These are phyloP conservation scores for Amitus sp. DNA, from an alignment of 2,888 invertebrate genomes.

Conservation along the genomic window DNA sequence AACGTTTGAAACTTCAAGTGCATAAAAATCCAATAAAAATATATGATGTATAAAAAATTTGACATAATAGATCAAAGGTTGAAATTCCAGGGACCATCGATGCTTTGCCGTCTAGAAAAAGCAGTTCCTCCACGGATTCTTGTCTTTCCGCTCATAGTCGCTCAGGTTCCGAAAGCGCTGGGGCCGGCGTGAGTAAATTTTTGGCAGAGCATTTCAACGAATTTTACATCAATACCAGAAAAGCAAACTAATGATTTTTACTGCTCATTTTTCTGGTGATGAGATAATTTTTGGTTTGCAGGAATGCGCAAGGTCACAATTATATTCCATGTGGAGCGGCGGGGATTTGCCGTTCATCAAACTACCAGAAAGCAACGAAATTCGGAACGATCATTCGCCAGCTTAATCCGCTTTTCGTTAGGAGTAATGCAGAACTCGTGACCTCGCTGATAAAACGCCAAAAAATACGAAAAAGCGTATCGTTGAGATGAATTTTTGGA, in stretches of 20 bases:
- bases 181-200: slow-evolving; percentile 62
- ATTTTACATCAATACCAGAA: no score
- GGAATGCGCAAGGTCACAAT: slow-evolving; percentile 63
- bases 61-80: not conserved
- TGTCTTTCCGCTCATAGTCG: slow-evolving; percentile 71
- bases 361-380: slow-evolving; percentile 65
- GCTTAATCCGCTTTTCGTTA: slow-evolving; percentile 49
- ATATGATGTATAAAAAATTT: no score
- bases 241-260: no score
- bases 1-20: slow-evolving; percentile 55
- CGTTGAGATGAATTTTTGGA: not conserved
- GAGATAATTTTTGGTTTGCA: slow-evolving; percentile 34
- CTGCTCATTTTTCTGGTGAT: not conserved
- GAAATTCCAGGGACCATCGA: slow-evolving; percentile 48
- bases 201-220: no score
- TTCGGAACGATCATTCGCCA: slow-evolving; percentile 58
- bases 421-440: slow-evolving; percentile 28
- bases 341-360: slow-evolving; percentile 66
- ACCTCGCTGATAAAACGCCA: slow-evolving; percentile 39
- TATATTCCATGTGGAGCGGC: slow-evolving; percentile 68
- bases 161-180: slow-evolving; percentile 68
- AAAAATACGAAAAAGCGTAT: slow-evolving; percentile 26
- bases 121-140: slow-evolving; percentile 72
- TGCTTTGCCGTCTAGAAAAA: slow-evolving; percentile 68
- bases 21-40: no score